Evolutionary conservation across 2,113 vertebrate species (phyloP).

Genomic region (Pterocles burchelli): DNA sequence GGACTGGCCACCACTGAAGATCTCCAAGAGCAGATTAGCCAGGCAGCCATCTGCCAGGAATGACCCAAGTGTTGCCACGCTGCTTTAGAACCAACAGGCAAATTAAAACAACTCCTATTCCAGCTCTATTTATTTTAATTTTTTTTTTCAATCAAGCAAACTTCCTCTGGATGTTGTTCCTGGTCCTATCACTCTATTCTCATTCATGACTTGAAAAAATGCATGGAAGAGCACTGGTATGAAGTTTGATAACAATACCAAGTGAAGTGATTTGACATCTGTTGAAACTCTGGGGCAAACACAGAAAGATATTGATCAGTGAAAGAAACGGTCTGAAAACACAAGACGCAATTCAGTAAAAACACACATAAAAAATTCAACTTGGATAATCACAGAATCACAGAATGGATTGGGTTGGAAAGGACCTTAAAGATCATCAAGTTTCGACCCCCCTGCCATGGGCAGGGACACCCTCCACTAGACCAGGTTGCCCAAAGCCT

Average conservation of each 20-base stretch:
- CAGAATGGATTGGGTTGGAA: no score
- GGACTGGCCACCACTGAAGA: not conserved
- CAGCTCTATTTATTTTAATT: not conserved
- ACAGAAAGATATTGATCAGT: not conserved
- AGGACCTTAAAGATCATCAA: no score
- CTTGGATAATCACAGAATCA: no score
- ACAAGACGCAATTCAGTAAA: not conserved
- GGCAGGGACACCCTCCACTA: no score
- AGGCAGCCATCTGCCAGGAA: not conserved
- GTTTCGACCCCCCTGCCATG: no score
- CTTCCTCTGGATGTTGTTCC: not conserved
- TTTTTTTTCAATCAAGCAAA: not conserved
- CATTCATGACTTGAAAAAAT: not conserved
- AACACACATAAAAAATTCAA: not conserved
- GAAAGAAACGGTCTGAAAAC: not conserved
- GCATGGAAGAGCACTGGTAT: not conserved
- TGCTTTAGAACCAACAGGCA: not conserved
- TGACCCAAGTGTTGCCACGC: not conserved
- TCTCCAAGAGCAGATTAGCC: not conserved
- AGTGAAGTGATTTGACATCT: not conserved
- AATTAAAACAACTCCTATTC: not conserved
- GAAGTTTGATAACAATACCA: not conserved
- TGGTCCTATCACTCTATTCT: not conserved
- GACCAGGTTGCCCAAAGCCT: no score
- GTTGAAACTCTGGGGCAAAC: not conserved